These are phyloP conservation scores for Yponomeuta evonymella DNA, from an alignment of 2,888 invertebrate genomes.

Conservation along the genomic window DNA sequence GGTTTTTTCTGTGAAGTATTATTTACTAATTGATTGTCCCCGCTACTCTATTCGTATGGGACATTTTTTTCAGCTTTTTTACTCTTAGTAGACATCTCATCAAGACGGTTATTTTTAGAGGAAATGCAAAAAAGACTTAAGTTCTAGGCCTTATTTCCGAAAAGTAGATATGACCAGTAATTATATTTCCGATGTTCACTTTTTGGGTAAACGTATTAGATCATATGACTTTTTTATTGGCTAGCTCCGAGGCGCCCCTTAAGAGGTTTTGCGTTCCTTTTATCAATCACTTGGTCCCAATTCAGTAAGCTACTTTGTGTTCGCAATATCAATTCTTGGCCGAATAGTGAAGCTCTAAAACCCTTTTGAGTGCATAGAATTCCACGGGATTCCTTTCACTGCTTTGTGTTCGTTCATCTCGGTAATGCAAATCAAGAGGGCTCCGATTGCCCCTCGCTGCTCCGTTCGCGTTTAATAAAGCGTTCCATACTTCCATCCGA, in stretches of 20 bases:
- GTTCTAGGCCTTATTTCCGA: too few species aligned
- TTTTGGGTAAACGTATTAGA: too few species aligned
- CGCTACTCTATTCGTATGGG: too few species aligned
- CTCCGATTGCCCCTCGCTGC: constrained; percentile 48
- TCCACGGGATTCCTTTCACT: constrained; percentile 30
- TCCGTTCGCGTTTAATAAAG: constrained; percentile 40
- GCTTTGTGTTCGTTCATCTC: constrained; percentile 43
- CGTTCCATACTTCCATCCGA: background rate
- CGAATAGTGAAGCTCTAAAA: constrained; percentile 22
- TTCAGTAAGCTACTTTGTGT: constrained; percentile 9
- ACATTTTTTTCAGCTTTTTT: too few species aligned
- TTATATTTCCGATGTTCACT: too few species aligned
- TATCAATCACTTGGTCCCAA: constrained; percentile 9
- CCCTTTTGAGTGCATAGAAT: constrained; percentile 39
- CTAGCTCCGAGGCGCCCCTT: background rate
- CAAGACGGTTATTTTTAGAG: too few species aligned
- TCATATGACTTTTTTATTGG: too few species aligned
- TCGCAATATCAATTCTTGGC: background rate
- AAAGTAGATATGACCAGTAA: too few species aligned
- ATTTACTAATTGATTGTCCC: too few species aligned
- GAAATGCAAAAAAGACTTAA: too few species aligned
- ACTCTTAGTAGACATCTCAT: too few species aligned
- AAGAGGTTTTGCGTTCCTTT: background rate
- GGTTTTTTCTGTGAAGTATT: background rate
- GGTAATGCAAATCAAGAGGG: constrained; percentile 52